Percentiles rank a stretch among this genome's conserved stretches.
phyloP scores from a whole-genome alignment of 2,888 invertebrate genomes.

The Diaphora mendica region DNA sequence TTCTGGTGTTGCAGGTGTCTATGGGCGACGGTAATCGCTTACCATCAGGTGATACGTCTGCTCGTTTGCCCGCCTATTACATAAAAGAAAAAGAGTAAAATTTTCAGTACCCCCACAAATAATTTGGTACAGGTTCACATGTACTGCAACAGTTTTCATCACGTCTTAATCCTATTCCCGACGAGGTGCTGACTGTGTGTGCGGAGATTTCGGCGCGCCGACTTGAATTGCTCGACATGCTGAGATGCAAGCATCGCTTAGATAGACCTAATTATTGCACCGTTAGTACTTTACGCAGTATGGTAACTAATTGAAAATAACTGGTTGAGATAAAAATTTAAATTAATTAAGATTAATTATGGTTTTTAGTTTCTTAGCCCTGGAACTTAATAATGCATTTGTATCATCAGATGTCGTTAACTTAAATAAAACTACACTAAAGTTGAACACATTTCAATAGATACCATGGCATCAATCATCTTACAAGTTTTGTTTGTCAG shows the following conservation, averaged over 20 bases:
- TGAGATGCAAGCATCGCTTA: slow-evolving; percentile 45
- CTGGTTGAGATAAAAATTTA: not conserved
- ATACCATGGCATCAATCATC: no score
- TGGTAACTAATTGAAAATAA: no score
- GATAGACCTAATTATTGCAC: slow-evolving; percentile 11
- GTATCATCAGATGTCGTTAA: not conserved
- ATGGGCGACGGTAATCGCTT: no score
- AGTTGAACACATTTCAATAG: not conserved
- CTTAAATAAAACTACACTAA: not conserved
- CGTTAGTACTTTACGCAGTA: slow-evolving; percentile 7
- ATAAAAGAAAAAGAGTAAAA: no score
- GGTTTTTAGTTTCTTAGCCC: no score
- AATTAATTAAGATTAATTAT: not conserved
- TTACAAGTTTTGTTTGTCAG: no score
- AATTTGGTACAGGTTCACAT: slow-evolving; percentile 8
- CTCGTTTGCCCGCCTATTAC: no score
- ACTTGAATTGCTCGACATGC: slow-evolving; percentile 66
- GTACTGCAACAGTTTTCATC: slow-evolving; percentile 16
- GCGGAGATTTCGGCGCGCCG: slow-evolving; percentile 75
- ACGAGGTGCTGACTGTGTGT: slow-evolving; percentile 66
- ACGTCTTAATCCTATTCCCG: slow-evolving; percentile 71
- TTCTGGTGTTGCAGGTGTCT: no score
- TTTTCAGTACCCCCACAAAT: no score
- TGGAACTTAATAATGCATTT: no score
- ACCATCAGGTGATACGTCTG: no score